Base-by-base conservation (phyloP, 2,113 vertebrate genomes). In the Phaethornis superciliosus region DNA sequence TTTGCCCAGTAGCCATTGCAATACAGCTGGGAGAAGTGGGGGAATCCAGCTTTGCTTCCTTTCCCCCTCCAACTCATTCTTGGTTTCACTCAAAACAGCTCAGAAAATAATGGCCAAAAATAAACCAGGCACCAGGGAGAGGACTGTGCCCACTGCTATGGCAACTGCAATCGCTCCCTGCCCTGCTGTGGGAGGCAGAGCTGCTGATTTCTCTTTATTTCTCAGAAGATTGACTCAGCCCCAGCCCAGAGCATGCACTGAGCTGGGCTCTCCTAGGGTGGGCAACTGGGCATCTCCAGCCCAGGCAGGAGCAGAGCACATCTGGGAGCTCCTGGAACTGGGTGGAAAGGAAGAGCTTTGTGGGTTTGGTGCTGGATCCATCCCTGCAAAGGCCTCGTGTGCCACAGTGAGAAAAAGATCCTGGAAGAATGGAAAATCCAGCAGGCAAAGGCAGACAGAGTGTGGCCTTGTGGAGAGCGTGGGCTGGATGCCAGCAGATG, bases 141-240 rank as follows among this genome's bases (percentile, higher is more conserved):
- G 67, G 72, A 54, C 46, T 74, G 74, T 88, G 82, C 93, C 83
- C 83, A 93, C 92, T 95, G 84, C 95, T 95, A 90, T 93, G 84
- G 89, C 80, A 96, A 92, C 95, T 95, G 94, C 21, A 49, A 59
- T 81, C 93, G 10, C 65, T 92, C 40, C 77, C 92, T 91, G 90
- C 87, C 89, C 92, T 85, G 79, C 89, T 81, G 86, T 0, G 71
- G 70, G 89, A 91, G 84, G 44, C 75, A 89, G 75, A 90, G 87
- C 81, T 54, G 68, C 56, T 10, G 3, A 4, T 85, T 71, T 83
- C 22, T 69, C 79, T 78, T 70, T 27, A 0, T 74, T 90, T 84
- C 85, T 0, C 0, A 63, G 46, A 8, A 92, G 87, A 94, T 47
- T 92, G 83, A 58, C 56, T 92, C 88, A 81, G 83, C 28, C 68